Percentiles rank a stretch among this genome's conserved stretches.
Conservation (phyloP, 2,113 vertebrate genomes). For the Chloroceryle aenea region DNA sequence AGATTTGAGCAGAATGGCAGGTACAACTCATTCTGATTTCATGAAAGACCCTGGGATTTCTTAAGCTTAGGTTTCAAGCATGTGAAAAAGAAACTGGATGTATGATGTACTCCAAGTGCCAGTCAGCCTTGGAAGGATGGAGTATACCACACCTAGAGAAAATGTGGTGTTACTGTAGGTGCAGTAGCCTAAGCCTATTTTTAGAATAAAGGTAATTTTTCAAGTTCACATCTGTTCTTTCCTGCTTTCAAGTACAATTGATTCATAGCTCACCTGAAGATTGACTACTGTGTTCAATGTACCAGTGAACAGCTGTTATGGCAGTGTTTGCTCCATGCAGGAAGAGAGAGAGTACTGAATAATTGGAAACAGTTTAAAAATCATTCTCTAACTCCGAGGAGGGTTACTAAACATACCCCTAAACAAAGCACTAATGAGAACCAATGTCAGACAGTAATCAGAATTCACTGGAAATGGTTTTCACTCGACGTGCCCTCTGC, state of each 20-base stretch:
- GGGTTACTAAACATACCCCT: not conserved
- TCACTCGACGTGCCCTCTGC: not conserved
- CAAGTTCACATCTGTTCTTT: not conserved
- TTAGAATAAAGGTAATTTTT: not conserved
- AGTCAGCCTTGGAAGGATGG: not conserved
- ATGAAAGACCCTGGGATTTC: not conserved
- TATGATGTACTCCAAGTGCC: not conserved
- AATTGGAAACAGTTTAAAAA: not conserved
- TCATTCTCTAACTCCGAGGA: not conserved
- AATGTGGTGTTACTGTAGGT: not conserved
- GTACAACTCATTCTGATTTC: not conserved
- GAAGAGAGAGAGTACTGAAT: not conserved
- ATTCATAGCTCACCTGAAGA: not conserved
- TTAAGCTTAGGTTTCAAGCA: not conserved
- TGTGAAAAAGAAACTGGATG: not conserved
- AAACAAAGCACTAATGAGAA: not conserved
- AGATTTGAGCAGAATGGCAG: not conserved
- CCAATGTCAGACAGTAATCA: not conserved
- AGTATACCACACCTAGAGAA: not conserved
- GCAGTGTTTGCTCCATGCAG: not conserved
- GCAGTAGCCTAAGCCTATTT: not conserved
- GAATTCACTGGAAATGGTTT: not conserved
- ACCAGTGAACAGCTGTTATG: not conserved
- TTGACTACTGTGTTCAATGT: not conserved
- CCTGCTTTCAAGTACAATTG: not conserved